Evolutionary conservation across 1,140 invertebrate genomes (phyloP).

Genomic region (Eumeta japonica): DNA sequence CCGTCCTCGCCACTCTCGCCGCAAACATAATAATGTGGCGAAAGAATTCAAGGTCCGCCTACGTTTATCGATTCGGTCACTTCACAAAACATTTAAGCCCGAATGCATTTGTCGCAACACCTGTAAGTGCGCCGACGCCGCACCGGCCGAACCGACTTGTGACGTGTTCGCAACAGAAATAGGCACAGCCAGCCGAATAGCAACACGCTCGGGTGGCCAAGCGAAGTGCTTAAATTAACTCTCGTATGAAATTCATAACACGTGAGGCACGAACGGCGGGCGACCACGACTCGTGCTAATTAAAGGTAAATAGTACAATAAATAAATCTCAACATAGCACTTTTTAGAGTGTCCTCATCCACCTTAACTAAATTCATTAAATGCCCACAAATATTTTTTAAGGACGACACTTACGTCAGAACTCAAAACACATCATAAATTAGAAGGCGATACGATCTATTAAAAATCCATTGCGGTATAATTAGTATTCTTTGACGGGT

Average conservation of each 20-base stretch:
- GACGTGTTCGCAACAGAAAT: conserved; percentile 8
- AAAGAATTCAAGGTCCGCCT: no score
- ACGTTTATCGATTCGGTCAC: no score
- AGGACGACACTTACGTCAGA: no score
- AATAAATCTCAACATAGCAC: no score
- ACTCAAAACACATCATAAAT: no score
- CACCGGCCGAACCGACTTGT: neutral
- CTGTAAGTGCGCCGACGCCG: conserved; percentile 16
- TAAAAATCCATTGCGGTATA: no score
- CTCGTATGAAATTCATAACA: conserved; percentile 18
- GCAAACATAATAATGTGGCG: no score
- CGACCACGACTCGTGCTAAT: conserved; percentile 5
- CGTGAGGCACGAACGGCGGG: conserved; percentile 1
- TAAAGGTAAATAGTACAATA: neutral
- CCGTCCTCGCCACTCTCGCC: conserved; percentile 6
- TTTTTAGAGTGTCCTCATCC: no score
- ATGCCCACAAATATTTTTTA: no score
- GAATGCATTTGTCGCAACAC: conserved; percentile 18
- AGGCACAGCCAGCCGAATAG: conserved; percentile 10
- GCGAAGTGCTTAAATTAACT: conserved; percentile 23
- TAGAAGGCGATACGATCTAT: no score
- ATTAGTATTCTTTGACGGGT: no score
- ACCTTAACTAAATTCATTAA: no score
- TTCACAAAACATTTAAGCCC: conserved; percentile 4
- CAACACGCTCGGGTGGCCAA: conserved; percentile 18